Conservation (phyloP, 35 echinoderm and acorn worm species). For the Ophiothrix spiculata region DNA sequence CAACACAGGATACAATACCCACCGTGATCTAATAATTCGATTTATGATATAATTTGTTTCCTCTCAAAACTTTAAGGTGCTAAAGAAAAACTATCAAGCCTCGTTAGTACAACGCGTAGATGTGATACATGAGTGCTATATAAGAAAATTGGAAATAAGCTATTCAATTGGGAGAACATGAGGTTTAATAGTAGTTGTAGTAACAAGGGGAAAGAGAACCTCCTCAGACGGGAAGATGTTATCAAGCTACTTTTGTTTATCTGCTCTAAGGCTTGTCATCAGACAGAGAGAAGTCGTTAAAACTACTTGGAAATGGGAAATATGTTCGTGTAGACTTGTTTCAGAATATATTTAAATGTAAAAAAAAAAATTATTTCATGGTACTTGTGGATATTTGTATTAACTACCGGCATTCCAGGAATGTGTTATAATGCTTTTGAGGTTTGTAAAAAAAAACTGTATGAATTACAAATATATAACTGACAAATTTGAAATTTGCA, state of each 20-base stretch:
- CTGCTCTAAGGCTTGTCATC: neutral
- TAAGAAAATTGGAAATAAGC: neutral
- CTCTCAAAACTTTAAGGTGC: neutral
- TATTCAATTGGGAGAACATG: too few species aligned
- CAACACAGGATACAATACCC: neutral
- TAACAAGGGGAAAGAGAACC: neutral
- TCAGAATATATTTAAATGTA: neutral
- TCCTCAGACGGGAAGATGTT: neutral
- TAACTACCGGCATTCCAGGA: too few species aligned
- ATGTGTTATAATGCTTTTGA: too few species aligned
- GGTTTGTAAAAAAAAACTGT: too few species aligned
- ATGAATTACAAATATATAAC: too few species aligned
- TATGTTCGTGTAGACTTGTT: neutral
- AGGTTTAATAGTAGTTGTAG: neutral
- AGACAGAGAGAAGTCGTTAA: neutral
- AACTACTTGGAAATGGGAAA: neutral
- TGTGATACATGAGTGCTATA: neutral
- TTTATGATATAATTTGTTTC: neutral
- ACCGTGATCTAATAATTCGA: neutral
- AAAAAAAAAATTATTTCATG: too few species aligned
- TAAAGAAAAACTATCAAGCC: constrained; percentile 13
- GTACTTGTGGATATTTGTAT: too few species aligned
- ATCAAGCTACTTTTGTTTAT: neutral
- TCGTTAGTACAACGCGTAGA: neutral
- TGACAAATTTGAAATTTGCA: too few species aligned